Percentiles rank a stretch among this genome's conserved stretches.
These are phyloP conservation scores for Monoplex corrugatus DNA, from an alignment of 2,888 invertebrate genomes.

Conservation along the genomic window DNA sequence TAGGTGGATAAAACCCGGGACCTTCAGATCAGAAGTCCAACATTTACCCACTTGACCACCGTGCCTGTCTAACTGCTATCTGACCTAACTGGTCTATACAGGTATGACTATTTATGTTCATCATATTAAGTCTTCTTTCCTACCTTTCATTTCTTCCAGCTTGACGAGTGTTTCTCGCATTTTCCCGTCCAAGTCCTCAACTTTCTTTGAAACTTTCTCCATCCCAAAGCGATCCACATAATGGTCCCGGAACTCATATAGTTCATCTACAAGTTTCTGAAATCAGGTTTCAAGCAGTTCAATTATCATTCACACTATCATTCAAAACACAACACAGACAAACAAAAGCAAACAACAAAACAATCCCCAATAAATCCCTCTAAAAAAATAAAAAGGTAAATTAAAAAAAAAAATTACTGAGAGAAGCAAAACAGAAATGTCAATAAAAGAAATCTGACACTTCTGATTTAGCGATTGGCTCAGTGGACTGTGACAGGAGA, in stretches of 20 bases:
- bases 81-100: too few species aligned
- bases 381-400: too few species aligned
- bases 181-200: constrained; percentile 86
- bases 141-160: constrained; percentile 87
- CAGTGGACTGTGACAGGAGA: too few species aligned
- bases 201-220: constrained; percentile 87
- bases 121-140: too few species aligned
- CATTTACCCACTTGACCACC: too few species aligned
- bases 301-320: background rate
- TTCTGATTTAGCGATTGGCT: background rate
- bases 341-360: too few species aligned
- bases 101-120: too few species aligned
- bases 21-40: too few species aligned
- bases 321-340: too few species aligned
- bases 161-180: constrained; percentile 85
- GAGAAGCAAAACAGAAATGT: background rate
- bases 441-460: background rate
- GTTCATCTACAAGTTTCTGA: constrained; percentile 86
- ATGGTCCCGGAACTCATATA: constrained; percentile 88
- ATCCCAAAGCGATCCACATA: constrained; percentile 90
- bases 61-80: too few species aligned
- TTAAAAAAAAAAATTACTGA: background rate
- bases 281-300: constrained; percentile 68
- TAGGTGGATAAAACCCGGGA: too few species aligned
- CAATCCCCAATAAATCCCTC: too few species aligned